Evolutionary conservation across 1,140 invertebrate species (phyloP), one percentile per base, ranked within the genome.

Genomic region (Drosophila bocki): DNA sequence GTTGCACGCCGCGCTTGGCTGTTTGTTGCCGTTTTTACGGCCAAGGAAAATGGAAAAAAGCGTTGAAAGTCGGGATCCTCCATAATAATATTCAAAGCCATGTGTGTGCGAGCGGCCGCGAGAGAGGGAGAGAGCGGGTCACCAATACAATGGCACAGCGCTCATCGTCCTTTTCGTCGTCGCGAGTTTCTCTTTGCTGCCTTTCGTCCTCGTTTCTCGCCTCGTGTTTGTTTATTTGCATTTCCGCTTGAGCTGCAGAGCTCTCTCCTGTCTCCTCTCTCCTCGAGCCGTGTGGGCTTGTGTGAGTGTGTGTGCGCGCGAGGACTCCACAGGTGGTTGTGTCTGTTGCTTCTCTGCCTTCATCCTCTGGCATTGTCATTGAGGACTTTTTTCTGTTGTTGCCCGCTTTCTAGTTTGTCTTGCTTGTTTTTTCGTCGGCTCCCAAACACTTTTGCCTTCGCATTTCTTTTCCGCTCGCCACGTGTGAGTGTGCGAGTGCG

Each of bases 211-310:
- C 75, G 76, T 74, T 62, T 53, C 56, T 72, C 60, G 79, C 70
- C 77, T 85, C 83, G 82, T 88, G 85, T 85, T 90, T 90, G 85
- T 90, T 90, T 90, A 90, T 91, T 90, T 90, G 85, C 85, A 90
- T 90, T 90, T 91, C 86, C 85, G 86, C 86, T 80, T 90, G 86
- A 90, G 68, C 78, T 90, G 85, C 85, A 90, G 71, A 69, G 74
- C 78, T 71, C 81, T 74, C 83, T 77, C 72, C 59, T 68, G 77
- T 70, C 83, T 76, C 71, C 70, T 13, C 51, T 22, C 33, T 51
- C 50, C 48, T 9, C 48, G 15, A 32, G 39, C 26, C 51, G 41
- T 51, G 39, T 29, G 35, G 41, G 44, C 32, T 7, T 68, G 47
- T 50, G 57, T 69, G 15, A 67, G 48, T 72, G 58, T 58, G 69